Conservation (phyloP, 2,888 invertebrate genomes). For the Sacculina carcini region DNA sequence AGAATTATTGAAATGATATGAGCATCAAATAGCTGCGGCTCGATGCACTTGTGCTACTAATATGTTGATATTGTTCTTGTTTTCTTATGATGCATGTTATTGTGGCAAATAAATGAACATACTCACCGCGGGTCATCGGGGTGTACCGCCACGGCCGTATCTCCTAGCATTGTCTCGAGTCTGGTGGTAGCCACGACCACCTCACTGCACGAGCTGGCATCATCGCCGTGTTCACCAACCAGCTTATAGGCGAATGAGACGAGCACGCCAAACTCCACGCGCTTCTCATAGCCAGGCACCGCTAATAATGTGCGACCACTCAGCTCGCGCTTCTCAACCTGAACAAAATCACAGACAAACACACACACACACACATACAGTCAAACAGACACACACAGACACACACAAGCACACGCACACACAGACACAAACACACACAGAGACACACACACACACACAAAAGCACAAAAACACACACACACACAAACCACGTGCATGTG, state of each 20-base stretch:
- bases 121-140: constrained; percentile 38
- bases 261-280: constrained; percentile 73
- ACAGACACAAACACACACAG: background rate
- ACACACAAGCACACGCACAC: background rate
- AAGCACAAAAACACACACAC: too few species aligned
- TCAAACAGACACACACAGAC: background rate
- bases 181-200: constrained; percentile 87
- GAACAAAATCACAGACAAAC: constrained; percentile 8
- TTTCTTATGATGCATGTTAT: too few species aligned
- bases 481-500: too few species aligned
- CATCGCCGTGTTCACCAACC: too few species aligned
- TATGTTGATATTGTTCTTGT: too few species aligned
- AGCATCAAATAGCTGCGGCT: too few species aligned
- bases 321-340: constrained; percentile 74
- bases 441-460: too few species aligned
- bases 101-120: too few species aligned
- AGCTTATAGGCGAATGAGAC: constrained; percentile 73
- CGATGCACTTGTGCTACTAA: too few species aligned
- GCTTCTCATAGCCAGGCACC: constrained; percentile 57
- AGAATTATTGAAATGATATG: too few species aligned
- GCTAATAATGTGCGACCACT: constrained; percentile 52
- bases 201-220: constrained; percentile 38
- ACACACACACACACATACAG: background rate
- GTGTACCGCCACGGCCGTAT: constrained; percentile 83
- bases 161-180: constrained; percentile 93